Evolutionary conservation across 1,140 invertebrate species (phyloP).

Genomic region (Drosophila persimilis): DNA sequence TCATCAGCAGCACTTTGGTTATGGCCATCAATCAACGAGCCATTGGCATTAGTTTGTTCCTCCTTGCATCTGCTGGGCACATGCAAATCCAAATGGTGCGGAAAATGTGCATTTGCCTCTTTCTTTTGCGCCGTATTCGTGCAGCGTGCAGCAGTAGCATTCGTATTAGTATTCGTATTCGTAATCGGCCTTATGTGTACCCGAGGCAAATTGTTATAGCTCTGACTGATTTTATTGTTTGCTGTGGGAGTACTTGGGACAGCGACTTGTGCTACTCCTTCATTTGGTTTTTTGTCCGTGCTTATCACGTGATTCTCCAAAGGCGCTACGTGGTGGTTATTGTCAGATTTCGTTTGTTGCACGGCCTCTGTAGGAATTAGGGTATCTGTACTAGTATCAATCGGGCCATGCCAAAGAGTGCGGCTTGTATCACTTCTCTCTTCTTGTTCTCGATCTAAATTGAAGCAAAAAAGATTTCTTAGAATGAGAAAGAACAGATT

Average conservation of each 20-base stretch:
- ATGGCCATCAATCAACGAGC: slow-evolving; percentile 16
- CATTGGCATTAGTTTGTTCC: slow-evolving; percentile 8
- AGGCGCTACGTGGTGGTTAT: neutral
- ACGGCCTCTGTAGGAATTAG: slow-evolving; percentile 72
- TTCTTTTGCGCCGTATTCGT: slow-evolving; percentile 27
- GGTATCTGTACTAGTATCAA: slow-evolving; percentile 84
- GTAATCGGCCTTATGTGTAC: slow-evolving; percentile 56
- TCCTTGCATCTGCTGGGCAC: slow-evolving; percentile 21
- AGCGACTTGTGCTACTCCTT: neutral
- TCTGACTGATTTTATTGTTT: slow-evolving; percentile 56
- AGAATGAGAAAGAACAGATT: neutral
- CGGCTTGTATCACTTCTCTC: slow-evolving; percentile 52
- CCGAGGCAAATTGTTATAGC: slow-evolving; percentile 65
- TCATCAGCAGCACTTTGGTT: slow-evolving; percentile 35
- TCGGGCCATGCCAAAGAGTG: slow-evolving; percentile 56
- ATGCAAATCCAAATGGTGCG: slow-evolving; percentile 48
- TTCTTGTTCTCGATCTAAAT: slow-evolving; percentile 40
- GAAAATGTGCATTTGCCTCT: slow-evolving; percentile 8
- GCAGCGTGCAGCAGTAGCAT: too few relatives aligned
- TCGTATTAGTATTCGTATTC: too few relatives aligned
- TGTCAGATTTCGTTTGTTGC: slow-evolving; percentile 12
- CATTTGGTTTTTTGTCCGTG: slow-evolving; percentile 10
- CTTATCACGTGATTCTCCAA: slow-evolving; percentile 5
- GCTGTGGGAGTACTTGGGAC: slow-evolving; percentile 3
- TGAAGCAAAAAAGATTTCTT: neutral